Evolutionary conservation across 1,140 invertebrate genomes (phyloP).

Genomic region (Hermetia illucens): DNA sequence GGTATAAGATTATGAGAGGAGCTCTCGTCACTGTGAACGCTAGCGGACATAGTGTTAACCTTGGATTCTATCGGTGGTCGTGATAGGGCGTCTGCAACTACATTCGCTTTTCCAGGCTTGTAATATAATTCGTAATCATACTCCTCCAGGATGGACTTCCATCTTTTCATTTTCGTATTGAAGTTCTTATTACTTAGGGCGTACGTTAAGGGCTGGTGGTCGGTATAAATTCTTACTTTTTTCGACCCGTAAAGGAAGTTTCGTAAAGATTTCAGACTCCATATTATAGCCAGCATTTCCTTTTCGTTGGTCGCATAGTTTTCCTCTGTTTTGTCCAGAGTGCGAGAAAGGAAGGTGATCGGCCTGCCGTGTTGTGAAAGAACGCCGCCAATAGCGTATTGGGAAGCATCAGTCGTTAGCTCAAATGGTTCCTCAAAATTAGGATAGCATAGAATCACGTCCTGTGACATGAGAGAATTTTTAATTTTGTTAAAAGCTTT

Average conservation of each 20-base stretch:
- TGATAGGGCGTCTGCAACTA: no score
- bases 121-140: no score
- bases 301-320: slow-evolving; percentile 28
- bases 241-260: slow-evolving; percentile 22
- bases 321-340: slow-evolving; percentile 12
- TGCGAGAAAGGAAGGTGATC: slow-evolving; percentile 23
- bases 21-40: no score
- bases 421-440: slow-evolving; percentile 20
- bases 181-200: slow-evolving; percentile 27
- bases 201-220: slow-evolving; percentile 15
- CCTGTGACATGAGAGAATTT: slow-evolving; percentile 5
- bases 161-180: slow-evolving; percentile 17
- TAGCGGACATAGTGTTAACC: no score
- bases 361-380: slow-evolving; percentile 15
- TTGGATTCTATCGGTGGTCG: no score
- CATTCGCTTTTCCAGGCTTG: no score
- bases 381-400: slow-evolving; percentile 14
- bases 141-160: slow-evolving; percentile 14
- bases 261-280: slow-evolving; percentile 26
- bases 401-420: slow-evolving; percentile 19
- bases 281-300: slow-evolving; percentile 29
- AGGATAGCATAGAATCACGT: slow-evolving; percentile 18
- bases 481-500: slow-evolving; percentile 8
- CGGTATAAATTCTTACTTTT: slow-evolving; percentile 16
- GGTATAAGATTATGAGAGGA: no score